These are phyloP conservation scores for Danio albolineatus DNA, from an alignment of 2,797 vertebrate species.

Conservation along the genomic window DNA sequence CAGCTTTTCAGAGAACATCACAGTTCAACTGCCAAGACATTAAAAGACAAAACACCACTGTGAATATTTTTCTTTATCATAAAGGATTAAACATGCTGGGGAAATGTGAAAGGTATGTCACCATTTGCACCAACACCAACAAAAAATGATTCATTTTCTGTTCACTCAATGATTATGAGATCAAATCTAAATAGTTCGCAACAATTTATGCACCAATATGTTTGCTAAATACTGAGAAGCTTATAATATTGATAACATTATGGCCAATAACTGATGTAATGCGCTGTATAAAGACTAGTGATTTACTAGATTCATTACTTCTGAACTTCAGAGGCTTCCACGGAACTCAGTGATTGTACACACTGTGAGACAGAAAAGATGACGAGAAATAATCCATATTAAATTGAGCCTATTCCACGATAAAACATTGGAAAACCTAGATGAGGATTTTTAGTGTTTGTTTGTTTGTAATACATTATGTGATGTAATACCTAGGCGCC, in stretches of 20 bases:
- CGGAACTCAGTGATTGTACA: too few relatives aligned
- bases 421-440: too few relatives aligned
- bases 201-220: background rate
- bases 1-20: constrained; percentile 2
- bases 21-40: constrained; percentile 15
- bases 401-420: too few relatives aligned
- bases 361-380: too few relatives aligned
- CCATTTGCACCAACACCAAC: background rate
- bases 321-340: too few relatives aligned
- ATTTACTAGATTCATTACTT: too few relatives aligned
- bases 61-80: background rate
- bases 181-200: background rate
- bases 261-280: background rate
- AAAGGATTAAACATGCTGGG: background rate
- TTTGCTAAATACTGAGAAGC: too few relatives aligned
- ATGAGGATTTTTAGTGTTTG: too few relatives aligned
- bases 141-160: background rate
- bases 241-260: background rate
- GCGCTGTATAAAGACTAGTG: background rate
- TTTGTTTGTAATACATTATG: too few relatives aligned
- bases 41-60: constrained; percentile 8
- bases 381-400: too few relatives aligned
- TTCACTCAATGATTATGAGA: background rate
- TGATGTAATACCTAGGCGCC: too few relatives aligned
- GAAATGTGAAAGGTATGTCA: background rate